Base-by-base conservation (phyloP, 2,113 vertebrate species). In the Psittacula cyanocephala region DNA sequence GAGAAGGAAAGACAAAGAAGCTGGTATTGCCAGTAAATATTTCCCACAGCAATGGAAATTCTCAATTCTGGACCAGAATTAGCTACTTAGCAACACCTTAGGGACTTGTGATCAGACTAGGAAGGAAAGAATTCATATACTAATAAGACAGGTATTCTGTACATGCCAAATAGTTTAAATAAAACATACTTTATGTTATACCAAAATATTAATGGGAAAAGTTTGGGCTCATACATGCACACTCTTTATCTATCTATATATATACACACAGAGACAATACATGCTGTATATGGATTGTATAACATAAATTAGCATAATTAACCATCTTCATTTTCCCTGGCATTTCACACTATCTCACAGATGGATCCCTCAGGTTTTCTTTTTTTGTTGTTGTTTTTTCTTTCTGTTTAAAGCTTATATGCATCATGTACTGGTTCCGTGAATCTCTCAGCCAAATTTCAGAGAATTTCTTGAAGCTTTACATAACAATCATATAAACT, bases 341-440 rank as follows among this genome's bases (percentile, higher is more conserved):
- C 46, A 93, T 84, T 97, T 95, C 60, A 86, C 72, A 86, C 13
- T 90, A 60, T 70, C 63, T 91, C 86, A 65, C 83, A 94, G 53
- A 89, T 90, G 60, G 50, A 53, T 68, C 60, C 27, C 62, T 81
- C 64, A 67, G n/a, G 41, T 81, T 92, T 93, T 74, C 11, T 74
- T 67, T 86, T 79, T 79, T 65, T 63, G 4, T 25, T 46, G 17
- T 65, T 83, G 25, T 77, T 71, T 72, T 43, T 80, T 12, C 3
- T 63, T 52, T 78, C 33, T 89, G 22, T 83, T 89, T 85, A 87
- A 92, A 43, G 39, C 52, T 55, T 44, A 41, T 52, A 55, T 62
- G n/a, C 27, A 67, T 63, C 39, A 13, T 72, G 17, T 17, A 74
- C n/a, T 23, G 24, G 17, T 81, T 94, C 85, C 41, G 60, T 33